A percentile compares a stretch with the other conserved stretches of the same genome.
Conservation (phyloP, 1,140 invertebrate genomes). For the Drosophila miranda region DNA sequence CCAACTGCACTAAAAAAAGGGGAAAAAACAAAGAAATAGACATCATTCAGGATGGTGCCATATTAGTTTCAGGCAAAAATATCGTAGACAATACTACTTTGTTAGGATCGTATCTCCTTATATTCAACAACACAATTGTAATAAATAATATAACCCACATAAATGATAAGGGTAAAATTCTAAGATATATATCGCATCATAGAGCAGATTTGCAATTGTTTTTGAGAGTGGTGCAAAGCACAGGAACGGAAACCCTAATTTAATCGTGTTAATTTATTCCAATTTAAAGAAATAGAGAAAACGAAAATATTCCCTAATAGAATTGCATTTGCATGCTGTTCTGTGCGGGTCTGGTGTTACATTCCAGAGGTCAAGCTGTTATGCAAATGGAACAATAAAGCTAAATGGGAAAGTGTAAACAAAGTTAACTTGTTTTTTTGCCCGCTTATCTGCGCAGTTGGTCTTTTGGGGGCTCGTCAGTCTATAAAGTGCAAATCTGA, state of each 20-base stretch:
- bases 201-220: slow-evolving; percentile 30
- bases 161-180: too few relatives aligned
- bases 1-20: too few relatives aligned
- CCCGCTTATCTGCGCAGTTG: slow-evolving; percentile 27
- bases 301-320: slow-evolving; percentile 24
- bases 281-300: slow-evolving; percentile 29
- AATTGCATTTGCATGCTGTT: slow-evolving; percentile 2
- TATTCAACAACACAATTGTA: too few relatives aligned
- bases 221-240: not conserved
- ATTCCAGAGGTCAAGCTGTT: slow-evolving; percentile 40
- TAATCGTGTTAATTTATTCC: slow-evolving; percentile 62
- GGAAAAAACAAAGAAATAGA: too few relatives aligned
- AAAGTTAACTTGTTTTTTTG: slow-evolving; percentile 25
- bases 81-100: too few relatives aligned
- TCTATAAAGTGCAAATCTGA: not conserved
- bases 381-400: slow-evolving; percentile 24
- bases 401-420: slow-evolving; percentile 41
- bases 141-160: too few relatives aligned
- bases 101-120: too few relatives aligned
- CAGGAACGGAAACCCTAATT: slow-evolving; percentile 62
- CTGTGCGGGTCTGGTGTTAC: slow-evolving; percentile 14
- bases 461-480: slow-evolving; percentile 36
- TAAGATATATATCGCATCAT: too few relatives aligned
- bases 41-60: too few relatives aligned
- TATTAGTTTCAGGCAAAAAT: too few relatives aligned